phyloP scores from a whole-genome alignment of 2,113 vertebrate species.

The Poeciliopsis turrubarensis region DNA sequence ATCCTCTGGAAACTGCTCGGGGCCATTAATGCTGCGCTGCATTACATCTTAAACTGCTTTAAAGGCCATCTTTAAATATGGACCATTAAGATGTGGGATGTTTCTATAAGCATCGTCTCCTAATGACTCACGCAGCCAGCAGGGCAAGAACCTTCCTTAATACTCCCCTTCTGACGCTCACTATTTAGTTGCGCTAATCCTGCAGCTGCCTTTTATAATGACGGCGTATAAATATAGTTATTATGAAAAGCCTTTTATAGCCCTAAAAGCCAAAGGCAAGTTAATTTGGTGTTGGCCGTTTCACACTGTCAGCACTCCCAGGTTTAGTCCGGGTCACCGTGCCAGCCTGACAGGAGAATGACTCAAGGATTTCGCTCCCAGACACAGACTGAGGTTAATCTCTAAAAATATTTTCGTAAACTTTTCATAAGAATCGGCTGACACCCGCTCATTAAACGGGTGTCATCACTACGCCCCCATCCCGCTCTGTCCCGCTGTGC shows the following conservation, averaged over 20 bases:
- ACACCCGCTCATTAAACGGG: not conserved
- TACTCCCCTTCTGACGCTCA: not conserved
- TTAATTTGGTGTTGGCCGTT: slow-evolving; percentile 1
- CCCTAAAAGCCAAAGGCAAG: not conserved
- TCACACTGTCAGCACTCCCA: slow-evolving; percentile 6
- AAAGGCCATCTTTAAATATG: not conserved
- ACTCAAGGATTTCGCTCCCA: slow-evolving; percentile 9
- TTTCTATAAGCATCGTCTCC: not conserved
- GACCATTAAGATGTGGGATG: not conserved
- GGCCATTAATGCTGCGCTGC: not conserved
- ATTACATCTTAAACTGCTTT: not conserved
- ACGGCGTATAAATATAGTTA: slow-evolving; percentile 2
- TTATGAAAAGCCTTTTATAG: slow-evolving; percentile 18
- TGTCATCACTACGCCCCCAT: not conserved
- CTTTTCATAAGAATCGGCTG: too few species aligned
- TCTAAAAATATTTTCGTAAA: too few species aligned
- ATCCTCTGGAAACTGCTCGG: not conserved
- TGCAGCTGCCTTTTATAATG: slow-evolving; percentile 2
- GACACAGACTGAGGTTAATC: not conserved
- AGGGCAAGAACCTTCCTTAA: slow-evolving; percentile 6
- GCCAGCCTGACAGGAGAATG: slow-evolving; percentile 10
- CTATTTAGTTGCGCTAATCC: slow-evolving; percentile 11
- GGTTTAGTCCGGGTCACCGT: slow-evolving; percentile 20
- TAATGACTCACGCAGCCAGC: not conserved
- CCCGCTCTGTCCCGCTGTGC: slow-evolving; percentile 16